Conservation (phyloP, 2,113 vertebrate genomes). For the Salvator merianae region DNA sequence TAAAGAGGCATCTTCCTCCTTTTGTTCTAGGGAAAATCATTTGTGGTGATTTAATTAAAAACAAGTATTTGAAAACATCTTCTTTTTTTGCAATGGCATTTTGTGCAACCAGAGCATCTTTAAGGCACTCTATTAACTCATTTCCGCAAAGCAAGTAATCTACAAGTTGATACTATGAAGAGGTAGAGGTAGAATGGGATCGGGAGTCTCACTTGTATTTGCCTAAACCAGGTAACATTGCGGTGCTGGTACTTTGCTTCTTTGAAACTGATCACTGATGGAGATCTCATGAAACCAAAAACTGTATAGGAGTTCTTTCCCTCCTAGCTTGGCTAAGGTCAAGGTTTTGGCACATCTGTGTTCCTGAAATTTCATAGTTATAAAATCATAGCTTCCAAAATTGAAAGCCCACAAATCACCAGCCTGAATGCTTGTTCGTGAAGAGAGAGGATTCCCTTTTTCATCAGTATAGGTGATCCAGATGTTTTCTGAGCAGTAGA, state of each 20-base stretch:
- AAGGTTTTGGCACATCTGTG: background rate
- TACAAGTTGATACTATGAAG: too few relatives aligned
- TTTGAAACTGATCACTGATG: background rate
- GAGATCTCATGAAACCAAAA: background rate
- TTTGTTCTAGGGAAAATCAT: constrained; percentile 10
- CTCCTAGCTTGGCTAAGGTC: background rate
- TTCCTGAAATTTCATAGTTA: background rate
- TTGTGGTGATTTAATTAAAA: constrained; percentile 36
- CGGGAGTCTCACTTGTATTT: too few relatives aligned
- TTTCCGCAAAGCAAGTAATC: background rate
- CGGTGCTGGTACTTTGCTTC: background rate
- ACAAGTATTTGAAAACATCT: background rate
- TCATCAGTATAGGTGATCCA: background rate
- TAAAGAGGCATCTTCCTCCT: background rate
- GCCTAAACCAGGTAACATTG: background rate
- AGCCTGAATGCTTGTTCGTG: background rate
- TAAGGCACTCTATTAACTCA: background rate
- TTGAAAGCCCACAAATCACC: background rate
- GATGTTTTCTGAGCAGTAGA: background rate
- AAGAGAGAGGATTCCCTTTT: background rate
- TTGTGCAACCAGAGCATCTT: background rate
- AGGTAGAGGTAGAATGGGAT: too few relatives aligned
- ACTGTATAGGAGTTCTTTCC: background rate
- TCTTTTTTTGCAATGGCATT: background rate
- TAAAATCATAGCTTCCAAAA: background rate